Evolutionary conservation across 2,888 invertebrate genomes (phyloP).

Genomic region (Diaphora mendica): DNA sequence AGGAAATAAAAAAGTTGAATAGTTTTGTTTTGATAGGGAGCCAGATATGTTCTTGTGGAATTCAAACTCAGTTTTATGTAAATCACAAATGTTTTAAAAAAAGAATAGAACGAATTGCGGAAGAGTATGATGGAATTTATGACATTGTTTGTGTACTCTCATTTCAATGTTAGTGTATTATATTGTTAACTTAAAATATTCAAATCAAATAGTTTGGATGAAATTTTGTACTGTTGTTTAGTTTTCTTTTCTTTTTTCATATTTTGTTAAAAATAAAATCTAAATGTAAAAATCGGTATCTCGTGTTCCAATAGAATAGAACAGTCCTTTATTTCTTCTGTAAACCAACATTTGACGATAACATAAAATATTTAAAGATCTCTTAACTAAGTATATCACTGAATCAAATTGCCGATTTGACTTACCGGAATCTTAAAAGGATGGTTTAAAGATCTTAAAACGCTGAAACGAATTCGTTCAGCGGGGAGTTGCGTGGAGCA

Average conservation of each 20-base stretch:
- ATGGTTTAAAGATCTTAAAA: slow-evolving; percentile 73
- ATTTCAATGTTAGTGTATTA: background rate
- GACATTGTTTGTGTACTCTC: background rate
- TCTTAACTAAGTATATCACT: slow-evolving; percentile 42
- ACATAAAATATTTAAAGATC: slow-evolving; percentile 27
- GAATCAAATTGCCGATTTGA: slow-evolving; percentile 38
- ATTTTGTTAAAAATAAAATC: background rate
- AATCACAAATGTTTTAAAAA: background rate
- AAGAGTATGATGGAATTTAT: background rate
- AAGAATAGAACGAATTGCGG: background rate
- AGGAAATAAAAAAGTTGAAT: background rate
- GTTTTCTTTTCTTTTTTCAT: too few species aligned
- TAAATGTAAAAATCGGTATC: background rate
- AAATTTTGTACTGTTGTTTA: background rate
- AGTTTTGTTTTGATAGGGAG: background rate
- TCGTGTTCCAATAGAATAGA: background rate
- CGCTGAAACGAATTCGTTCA: slow-evolving; percentile 71
- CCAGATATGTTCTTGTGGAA: background rate
- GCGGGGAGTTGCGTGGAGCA: slow-evolving; percentile 72
- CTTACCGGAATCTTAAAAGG: slow-evolving; percentile 61
- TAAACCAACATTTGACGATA: background rate
- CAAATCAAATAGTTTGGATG: background rate
- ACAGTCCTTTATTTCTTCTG: background rate
- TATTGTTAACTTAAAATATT: background rate
- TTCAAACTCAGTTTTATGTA: background rate